A percentile compares a stretch with the other conserved stretches of the same genome.
Evolutionary conservation across 2,888 invertebrate species (phyloP).

Genomic region (Tortricodes alternella): DNA sequence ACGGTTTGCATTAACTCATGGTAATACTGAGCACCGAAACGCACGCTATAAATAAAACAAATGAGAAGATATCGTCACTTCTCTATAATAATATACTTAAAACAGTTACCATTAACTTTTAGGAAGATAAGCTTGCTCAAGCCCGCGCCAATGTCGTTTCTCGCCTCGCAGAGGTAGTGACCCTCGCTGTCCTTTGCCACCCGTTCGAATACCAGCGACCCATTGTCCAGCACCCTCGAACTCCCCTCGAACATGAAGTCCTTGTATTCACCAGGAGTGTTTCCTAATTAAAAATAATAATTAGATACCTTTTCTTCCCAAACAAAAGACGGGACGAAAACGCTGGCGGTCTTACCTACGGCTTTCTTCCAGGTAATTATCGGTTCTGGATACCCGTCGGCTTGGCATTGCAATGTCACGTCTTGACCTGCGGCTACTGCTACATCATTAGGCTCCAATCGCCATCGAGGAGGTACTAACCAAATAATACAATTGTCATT

Average conservation of each 20-base stretch:
- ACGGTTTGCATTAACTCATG: too few species aligned
- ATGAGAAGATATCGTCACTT: too few species aligned
- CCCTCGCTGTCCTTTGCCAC: conserved; percentile 94
- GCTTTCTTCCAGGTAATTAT: conserved; percentile 95
- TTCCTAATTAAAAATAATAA: conserved; percentile 63
- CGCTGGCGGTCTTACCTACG: conserved; percentile 83
- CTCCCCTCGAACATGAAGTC: conserved; percentile 91
- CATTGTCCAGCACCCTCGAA: conserved; percentile 90
- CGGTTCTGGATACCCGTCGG: conserved; percentile 95
- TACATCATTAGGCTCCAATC: conserved; percentile 92
- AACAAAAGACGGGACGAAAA: background rate
- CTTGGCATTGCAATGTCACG: conserved; percentile 93
- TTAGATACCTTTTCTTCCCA: background rate
- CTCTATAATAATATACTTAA: too few species aligned
- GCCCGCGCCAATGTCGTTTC: conserved; percentile 94
- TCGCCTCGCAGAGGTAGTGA: conserved; percentile 96
- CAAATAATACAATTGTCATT: background rate
- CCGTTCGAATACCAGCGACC: conserved; percentile 91
- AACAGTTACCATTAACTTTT: conserved; percentile 91
- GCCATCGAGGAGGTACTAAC: conserved; percentile 94
- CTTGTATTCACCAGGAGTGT: conserved; percentile 89
- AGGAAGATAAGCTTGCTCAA: conserved; percentile 95
- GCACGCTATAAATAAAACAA: too few species aligned
- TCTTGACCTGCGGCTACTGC: conserved; percentile 92
- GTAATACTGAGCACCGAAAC: too few species aligned